Base-by-base conservation (phyloP, 2,797 vertebrate species). In the Enteromius anoplus region DNA sequence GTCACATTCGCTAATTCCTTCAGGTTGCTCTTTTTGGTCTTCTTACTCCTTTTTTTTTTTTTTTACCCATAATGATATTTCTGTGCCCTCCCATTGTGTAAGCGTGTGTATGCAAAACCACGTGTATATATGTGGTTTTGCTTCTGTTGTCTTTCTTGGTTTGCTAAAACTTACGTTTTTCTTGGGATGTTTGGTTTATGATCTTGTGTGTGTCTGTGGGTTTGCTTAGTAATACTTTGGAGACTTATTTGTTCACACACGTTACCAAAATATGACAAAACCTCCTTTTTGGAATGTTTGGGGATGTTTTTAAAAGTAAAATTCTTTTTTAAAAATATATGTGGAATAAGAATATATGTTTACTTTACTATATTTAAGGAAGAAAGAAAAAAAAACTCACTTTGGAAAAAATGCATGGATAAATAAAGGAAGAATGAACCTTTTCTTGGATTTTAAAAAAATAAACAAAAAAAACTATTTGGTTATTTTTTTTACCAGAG, bases 41-140 rank as follows among this genome's bases (percentile, higher is more conserved):
- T 69, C 21, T 76, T 53, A 11, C 47, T 47, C 9, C 2, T 70
- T 55, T 80, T 17, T 62, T 42, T 53, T 34, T 29, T 19, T 5
- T 6, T 80, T 37, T 51, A 8, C 5, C 79, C 17, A 65, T 32
- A 45, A 42, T 55, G 19, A 82, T 85, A 68, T 78, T 78, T 86
- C 42, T 64, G 45, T 55, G 55, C 26, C n/a, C 34, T 71, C 73
- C 55, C 34, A 60, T 42, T 75, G 62, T 75, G 58, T 47, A 58
- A 65, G 51, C 77, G 45, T 76, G 64, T 75, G 75, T 26, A 29
- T 21, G 40, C 47, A 45, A 60, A 62, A 45, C 15, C 17, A 69
- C 66, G 47, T 84, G 76, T 72, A 58, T 75, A 71, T 83, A 42
- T 70, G 69, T 68, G 69, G 26, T 42, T 78, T 11, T 49, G 45